Base-by-base conservation (phyloP, 1,140 invertebrate genomes). In the Cylas formicarius region DNA sequence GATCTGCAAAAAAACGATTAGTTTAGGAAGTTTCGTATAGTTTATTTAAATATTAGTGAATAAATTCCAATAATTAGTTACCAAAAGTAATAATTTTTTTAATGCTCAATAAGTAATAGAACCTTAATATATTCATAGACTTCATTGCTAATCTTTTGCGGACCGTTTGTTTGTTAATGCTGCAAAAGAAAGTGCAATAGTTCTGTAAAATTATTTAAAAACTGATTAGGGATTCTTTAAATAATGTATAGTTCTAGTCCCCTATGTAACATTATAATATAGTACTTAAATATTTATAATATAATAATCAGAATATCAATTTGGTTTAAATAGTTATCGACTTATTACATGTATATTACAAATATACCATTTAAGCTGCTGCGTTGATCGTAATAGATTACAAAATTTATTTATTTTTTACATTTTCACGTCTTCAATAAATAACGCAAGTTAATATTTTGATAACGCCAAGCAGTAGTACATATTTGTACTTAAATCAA, bases 181-280 rank as follows among this genome's bases (percentile, higher is more conserved):
- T 53, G 52, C 52, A 53, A 50, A 53, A 53, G 50, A 28, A 53
- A 50, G 52, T 53, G 52, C 52, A 53, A 53, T 53, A 53, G 27
- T 37, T 44, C 26, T 46, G 29, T 19, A 44, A 33, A 42, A 46
- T 48, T 41, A 38, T 27, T 44, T 40, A 40, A 13, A 44, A 16
- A 8, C 19, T 24, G 31, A 26, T 10, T 37, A 20, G 34, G 34
- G 27, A 17, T 34, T 35, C 14, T 11, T 32, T 32, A 4, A 31
- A 44, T 35, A 23, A 34, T 41, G 24, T 31, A 37, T 44, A 44
- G 41, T 44, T 44, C 41, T 44, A 44, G 41, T 44, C 41, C 28
- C 27, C 20, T 20, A 14, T 24, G 7, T 16, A n/a, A 37, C 10
- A 37, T 34, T 44, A 44, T 17, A 16, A 9, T 10, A 36, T 44